Conservation (phyloP, 2,888 invertebrate species). For the Scaptomyza parva region DNA sequence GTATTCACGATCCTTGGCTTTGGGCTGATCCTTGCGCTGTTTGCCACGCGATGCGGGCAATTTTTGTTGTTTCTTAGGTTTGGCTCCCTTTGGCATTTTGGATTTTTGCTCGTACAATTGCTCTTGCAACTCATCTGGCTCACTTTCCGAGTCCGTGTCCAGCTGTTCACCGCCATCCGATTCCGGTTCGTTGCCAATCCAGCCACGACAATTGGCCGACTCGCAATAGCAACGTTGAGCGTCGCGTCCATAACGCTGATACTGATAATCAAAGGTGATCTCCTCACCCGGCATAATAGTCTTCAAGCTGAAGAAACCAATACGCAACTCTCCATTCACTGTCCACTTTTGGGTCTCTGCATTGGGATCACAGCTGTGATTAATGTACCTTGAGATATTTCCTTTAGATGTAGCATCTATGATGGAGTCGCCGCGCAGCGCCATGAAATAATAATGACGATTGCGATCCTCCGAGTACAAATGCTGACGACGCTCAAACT, state of each 20-base stretch:
- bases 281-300: slow-evolving; percentile 95
- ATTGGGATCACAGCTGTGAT: slow-evolving; percentile 99
- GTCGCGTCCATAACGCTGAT: slow-evolving; percentile 98
- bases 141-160: slow-evolving; percentile 83
- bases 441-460: slow-evolving; percentile 99
- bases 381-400: slow-evolving; percentile 98
- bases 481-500: slow-evolving; percentile 94
- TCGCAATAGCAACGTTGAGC: slow-evolving; percentile 99
- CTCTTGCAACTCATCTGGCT: slow-evolving; percentile 82
- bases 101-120: slow-evolving; percentile 25
- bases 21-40: slow-evolving; percentile 56
- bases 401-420: slow-evolving; percentile 99
- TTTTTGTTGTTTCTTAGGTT: slow-evolving; percentile 33
- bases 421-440: slow-evolving; percentile 95
- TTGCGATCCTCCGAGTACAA: slow-evolving; percentile 96
- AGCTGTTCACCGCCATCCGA: slow-evolving; percentile 87
- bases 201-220: slow-evolving; percentile 94
- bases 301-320: slow-evolving; percentile 97
- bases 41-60: slow-evolving; percentile 24
- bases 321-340: slow-evolving; percentile 95
- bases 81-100: slow-evolving; percentile 30
- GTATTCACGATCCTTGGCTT: slow-evolving; percentile 76
- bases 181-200: slow-evolving; percentile 96
- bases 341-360: slow-evolving; percentile 99
- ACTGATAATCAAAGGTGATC: slow-evolving; percentile 99